Base-by-base conservation (phyloP, 2,888 invertebrate species). In the Cheilosia soror region DNA sequence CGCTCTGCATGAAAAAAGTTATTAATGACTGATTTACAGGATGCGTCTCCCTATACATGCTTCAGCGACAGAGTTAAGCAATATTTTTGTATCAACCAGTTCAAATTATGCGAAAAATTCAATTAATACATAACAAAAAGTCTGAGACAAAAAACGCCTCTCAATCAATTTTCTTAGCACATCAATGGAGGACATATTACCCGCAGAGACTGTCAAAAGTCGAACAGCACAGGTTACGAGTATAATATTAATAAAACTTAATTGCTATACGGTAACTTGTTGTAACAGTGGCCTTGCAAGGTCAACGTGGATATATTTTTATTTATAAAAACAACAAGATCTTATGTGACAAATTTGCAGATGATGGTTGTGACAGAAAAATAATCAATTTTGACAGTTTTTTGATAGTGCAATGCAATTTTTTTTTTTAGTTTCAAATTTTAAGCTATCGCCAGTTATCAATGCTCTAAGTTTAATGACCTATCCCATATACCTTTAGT, bases 21-120 rank as follows among this genome's bases (percentile, higher is more conserved):
- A 37, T 51, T 63, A 49, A 47, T 31, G 47, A 31, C 13, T 27
- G 65, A 65, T 15, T 51, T 51, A 51, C 25, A 37, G 65, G 51
- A 63, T n/a, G 40, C n/a, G 5, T 37, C 51, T 51, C 2, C 62
- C 25, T 51, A 5, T 31, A 5, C 13, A 13, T 51, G 27, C 27
- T 51, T 51, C 27, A 25, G 20, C 27, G 13, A 15, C 49, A 49
- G 9, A 25, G 11, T 51, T 51, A 29, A 29, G 29, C 5, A 51
- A 51, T 27, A 27, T 13, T 27, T 27, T 51, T 5, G 51, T 29
- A 7, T 47, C 3, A 27, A 51, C 13, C 27, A 27, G 11, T 27
- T 25, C 51, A n/a, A 60, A 60, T 62, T 13, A 27, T 13, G 27
- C 51, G 51, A 2, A 5, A 51, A 51, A n/a, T 9, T 27, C 49